phyloP scores from a whole-genome alignment of 2,797 vertebrate genomes.

The Crossoptilon crossoptilon region DNA sequence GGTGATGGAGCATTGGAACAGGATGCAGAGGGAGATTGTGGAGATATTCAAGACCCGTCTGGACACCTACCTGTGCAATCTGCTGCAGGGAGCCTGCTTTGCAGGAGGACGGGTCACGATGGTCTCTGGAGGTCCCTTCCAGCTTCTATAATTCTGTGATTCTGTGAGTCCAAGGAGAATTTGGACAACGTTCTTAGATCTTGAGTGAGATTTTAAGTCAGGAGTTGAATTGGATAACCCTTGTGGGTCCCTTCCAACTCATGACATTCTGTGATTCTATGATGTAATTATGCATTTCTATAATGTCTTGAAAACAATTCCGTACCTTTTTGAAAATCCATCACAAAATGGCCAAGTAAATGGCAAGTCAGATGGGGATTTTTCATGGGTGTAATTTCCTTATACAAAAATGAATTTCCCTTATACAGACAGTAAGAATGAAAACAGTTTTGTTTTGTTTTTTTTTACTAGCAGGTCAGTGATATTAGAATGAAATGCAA shows the following conservation, averaged over 20 bases:
- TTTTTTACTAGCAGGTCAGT: conserved; percentile 75
- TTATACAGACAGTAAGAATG: conserved; percentile 2
- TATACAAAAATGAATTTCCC: conserved; percentile 37
- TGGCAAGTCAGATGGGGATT: conserved; percentile 24
- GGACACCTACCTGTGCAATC: no score
- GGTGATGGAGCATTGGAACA: no score
- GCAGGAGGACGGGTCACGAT: no score
- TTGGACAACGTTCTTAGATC: background rate
- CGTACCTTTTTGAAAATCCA: conserved; percentile 2
- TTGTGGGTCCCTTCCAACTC: background rate
- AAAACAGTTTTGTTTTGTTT: background rate
- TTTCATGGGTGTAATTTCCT: conserved; percentile 60
- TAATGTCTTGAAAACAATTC: conserved; percentile 60
- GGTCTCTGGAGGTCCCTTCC: no score
- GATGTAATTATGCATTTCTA: conserved; percentile 67
- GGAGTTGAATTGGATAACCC: background rate
- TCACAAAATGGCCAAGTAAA: conserved; percentile 33
- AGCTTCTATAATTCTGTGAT: no score
- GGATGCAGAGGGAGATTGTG: no score
- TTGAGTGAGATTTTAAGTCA: background rate
- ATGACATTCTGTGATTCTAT: background rate
- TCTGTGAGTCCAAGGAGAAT: background rate
- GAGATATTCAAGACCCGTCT: no score
- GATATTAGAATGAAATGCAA: conserved; percentile 77
- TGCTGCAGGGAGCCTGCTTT: no score